Conservation (phyloP, 2,888 invertebrate species). For the Troides oblongomaculatus region DNA sequence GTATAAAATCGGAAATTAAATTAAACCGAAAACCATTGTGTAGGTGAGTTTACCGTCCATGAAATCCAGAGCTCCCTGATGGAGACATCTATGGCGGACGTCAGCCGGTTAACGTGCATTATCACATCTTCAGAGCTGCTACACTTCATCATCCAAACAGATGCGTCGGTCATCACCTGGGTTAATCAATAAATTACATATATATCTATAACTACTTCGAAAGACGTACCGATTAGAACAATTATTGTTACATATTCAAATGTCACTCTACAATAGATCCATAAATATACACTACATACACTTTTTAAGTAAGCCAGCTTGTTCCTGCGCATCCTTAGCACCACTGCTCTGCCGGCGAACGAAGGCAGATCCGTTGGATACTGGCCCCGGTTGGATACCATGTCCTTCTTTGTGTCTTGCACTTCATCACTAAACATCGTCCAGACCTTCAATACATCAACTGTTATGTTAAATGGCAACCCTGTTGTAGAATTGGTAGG, state of each 20-base stretch:
- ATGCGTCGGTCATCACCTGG: conserved; percentile 84
- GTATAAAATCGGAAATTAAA: background rate
- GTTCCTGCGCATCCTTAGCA: conserved; percentile 84
- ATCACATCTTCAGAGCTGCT: conserved; percentile 86
- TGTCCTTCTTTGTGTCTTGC: conserved; percentile 85
- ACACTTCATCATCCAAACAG: conserved; percentile 87
- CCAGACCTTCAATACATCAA: conserved; percentile 78
- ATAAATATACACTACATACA: conserved; percentile 46
- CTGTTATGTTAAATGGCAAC: no score
- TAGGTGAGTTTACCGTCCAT: conserved; percentile 60
- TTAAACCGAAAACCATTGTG: background rate
- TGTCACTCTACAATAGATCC: no score
- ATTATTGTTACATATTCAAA: no score
- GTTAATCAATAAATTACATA: background rate
- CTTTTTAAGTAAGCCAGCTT: conserved; percentile 81
- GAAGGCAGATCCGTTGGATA: conserved; percentile 85
- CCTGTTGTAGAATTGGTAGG: no score
- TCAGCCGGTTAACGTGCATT: conserved; percentile 82
- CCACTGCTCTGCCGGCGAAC: conserved; percentile 85
- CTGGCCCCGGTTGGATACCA: conserved; percentile 80
- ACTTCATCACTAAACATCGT: conserved; percentile 88
- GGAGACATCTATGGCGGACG: conserved; percentile 79
- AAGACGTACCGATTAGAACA: no score
- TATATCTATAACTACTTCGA: no score
- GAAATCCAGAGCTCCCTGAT: conserved; percentile 68